Percentiles rank a stretch among this genome's conserved stretches.
Evolutionary conservation across 2,888 invertebrate genomes (phyloP).

Genomic region (Spisula subtruncata): DNA sequence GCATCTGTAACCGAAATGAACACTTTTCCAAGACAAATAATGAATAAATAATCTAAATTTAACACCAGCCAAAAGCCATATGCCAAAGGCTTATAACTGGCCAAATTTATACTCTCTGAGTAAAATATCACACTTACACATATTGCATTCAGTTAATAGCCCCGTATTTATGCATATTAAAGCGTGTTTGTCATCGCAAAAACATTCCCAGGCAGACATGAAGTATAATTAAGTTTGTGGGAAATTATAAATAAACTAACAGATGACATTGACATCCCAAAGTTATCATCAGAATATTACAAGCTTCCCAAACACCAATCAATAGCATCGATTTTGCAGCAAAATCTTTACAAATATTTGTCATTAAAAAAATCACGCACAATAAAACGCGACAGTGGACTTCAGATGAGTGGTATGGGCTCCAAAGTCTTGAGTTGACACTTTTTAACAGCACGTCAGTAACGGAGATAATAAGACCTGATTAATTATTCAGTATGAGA

Average conservation of each 20-base stretch:
- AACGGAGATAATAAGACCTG: constrained; percentile 30
- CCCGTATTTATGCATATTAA: constrained; percentile 12
- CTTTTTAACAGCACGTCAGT: constrained; percentile 32
- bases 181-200: background rate
- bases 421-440: constrained; percentile 42
- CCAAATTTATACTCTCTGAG: background rate
- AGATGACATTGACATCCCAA: constrained; percentile 17
- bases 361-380: constrained; percentile 8
- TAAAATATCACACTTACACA: constrained; percentile 16
- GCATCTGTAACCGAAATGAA: no score
- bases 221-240: background rate
- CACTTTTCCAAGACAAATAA: no score
- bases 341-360: constrained; percentile 31
- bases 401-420: constrained; percentile 18
- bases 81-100: background rate
- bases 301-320: background rate
- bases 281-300: constrained; percentile 13
- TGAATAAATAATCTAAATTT: no score
- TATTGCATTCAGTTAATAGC: background rate
- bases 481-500: constrained; percentile 61
- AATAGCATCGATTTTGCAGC: constrained; percentile 20
- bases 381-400: constrained; percentile 40
- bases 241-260: constrained; percentile 22
- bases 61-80: background rate
- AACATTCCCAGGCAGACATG: background rate